Evolutionary conservation across 2,113 vertebrate genomes (phyloP), one percentile per base, ranked within the genome.

Genomic region (Glaucomys volans): DNA sequence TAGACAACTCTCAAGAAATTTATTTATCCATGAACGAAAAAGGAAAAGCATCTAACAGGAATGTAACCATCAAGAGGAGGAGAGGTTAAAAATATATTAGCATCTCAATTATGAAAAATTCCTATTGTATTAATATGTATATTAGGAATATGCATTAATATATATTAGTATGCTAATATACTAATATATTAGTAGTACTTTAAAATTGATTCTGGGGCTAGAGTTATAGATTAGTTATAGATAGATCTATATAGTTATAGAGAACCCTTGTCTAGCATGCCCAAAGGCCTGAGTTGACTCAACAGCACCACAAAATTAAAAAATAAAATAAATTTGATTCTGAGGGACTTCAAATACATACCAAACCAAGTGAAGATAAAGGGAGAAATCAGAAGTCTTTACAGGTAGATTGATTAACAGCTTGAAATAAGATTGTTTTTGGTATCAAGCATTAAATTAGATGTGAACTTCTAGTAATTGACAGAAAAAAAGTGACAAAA

Each of bases 381-480:
- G 35, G 20, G 42, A 80, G 47, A 77, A 26, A 86, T 72, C 50
- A 50, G 57, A 87, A 57, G 32, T 28, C 26, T 37, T 75, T 92
- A 87, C 6, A 92, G 44, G 37, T 17, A 77, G 20, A 47, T 79
- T 28, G 72, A 88, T 83, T 64, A 95, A 69, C 32, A 80, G 28
- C 54, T 92, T 89, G 12, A 24, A 83, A 81, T 96, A 88, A 82
- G 47, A 52, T 93, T 75, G 5, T 89, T 89, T 5, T 50, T 95
- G 24, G 14, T 76, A 80, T 93, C 76, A 77, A 69, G 22, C 69
- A 66, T 82, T 95, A 91, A 87, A 86, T 75, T 67, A 85, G n/a
- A 90, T 42, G 30, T 75, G 9, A 59, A 84, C 30, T 67, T 81
- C 28, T 86, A 57, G 35, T 50, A 79, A 40, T 37, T 47, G 35